Conservation (phyloP, 1,140 invertebrate genomes). For the Anthonomus grandis region DNA sequence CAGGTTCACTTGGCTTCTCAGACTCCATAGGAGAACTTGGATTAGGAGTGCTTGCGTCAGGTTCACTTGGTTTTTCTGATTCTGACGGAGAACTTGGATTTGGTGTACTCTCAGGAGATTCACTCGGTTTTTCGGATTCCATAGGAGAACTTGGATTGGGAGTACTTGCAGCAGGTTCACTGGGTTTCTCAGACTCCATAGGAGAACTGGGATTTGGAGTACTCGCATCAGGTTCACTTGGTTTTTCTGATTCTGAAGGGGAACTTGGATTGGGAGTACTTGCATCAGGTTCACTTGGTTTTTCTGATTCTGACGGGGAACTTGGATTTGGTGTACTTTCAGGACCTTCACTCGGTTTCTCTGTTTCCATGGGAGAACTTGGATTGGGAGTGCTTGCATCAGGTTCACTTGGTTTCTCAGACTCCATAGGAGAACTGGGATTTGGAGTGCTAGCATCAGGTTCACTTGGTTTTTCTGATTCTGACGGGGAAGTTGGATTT, state of each 20-base stretch:
- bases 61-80: background rate
- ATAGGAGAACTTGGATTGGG: background rate
- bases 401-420: background rate
- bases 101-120: conserved; percentile 4
- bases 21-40: background rate
- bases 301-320: background rate
- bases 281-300: conserved; percentile 6
- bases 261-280: conserved; percentile 3
- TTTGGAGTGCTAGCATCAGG: background rate
- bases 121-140: background rate
- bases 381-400: conserved; percentile 1
- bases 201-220: background rate
- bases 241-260: background rate
- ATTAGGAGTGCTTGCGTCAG: conserved; percentile 1
- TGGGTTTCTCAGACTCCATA: background rate
- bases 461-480: background rate
- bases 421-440: background rate
- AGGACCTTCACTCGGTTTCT: background rate
- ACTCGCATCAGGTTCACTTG: background rate
- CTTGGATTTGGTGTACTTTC: conserved; percentile 5
- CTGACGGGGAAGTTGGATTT: background rate
- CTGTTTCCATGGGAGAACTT: background rate
- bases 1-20: conserved; percentile 2
- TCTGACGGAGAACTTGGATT: background rate
- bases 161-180: conserved; percentile 1